Conservation (phyloP, 2,797 vertebrate species). For the Smutsia temminckii region DNA sequence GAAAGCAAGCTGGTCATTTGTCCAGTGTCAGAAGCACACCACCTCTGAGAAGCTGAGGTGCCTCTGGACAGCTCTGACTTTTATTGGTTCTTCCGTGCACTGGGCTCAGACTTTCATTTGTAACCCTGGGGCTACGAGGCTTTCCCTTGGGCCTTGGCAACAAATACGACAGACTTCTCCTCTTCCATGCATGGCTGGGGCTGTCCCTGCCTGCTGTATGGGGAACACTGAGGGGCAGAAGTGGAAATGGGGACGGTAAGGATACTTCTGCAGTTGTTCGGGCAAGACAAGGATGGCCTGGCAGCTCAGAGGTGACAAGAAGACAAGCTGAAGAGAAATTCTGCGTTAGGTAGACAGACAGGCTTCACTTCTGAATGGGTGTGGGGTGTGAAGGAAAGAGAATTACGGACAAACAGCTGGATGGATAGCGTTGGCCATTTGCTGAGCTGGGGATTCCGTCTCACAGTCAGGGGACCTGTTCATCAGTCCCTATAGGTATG, state of each 20-base stretch:
- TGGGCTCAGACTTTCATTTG: neutral
- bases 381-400: neutral
- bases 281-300: neutral
- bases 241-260: neutral
- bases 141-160: neutral
- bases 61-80: neutral
- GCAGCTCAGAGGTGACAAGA: neutral
- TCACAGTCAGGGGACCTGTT: neutral
- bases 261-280: neutral
- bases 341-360: neutral
- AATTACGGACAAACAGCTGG: neutral
- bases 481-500: neutral
- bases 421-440: neutral
- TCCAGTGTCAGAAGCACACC: neutral
- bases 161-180: neutral
- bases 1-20: neutral
- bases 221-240: neutral
- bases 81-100: neutral
- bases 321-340: neutral
- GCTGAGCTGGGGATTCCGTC: neutral
- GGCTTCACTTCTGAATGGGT: slow-evolving; percentile 11
- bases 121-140: neutral
- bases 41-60: neutral
- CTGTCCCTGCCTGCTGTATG: neutral
- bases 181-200: neutral